phyloP scores from a whole-genome alignment of 30 jellyfish, hydroid and myxozoan species.

The Mastigias papua region DNA sequence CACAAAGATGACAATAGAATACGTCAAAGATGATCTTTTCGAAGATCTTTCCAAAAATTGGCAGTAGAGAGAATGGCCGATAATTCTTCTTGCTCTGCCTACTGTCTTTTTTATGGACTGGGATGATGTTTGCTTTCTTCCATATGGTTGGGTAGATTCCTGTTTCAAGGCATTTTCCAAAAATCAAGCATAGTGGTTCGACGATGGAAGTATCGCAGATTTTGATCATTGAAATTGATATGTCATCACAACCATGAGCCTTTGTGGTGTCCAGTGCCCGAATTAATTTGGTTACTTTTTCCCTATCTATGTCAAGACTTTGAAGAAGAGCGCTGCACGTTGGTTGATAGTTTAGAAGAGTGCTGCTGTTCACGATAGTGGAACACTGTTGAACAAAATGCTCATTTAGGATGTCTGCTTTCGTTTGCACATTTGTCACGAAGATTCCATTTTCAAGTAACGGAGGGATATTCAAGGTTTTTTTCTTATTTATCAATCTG shows the following conservation, averaged over 20 bases:
- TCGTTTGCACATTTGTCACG: slow-evolving; percentile 52
- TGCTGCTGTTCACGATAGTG: slow-evolving; percentile 60
- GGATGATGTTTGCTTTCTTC: slow-evolving; percentile 13
- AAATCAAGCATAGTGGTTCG: slow-evolving; percentile 55
- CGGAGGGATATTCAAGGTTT: slow-evolving; percentile 50
- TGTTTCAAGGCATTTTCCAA: slow-evolving; percentile 60
- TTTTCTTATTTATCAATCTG: slow-evolving; percentile 35
- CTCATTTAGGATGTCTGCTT: slow-evolving; percentile 54
- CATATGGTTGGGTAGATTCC: slow-evolving; percentile 3
- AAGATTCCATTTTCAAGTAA: slow-evolving; percentile 56
- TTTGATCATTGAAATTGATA: slow-evolving; percentile 48
- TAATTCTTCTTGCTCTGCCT: slow-evolving; percentile 17
- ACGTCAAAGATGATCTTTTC: slow-evolving; percentile 40
- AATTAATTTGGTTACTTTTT: slow-evolving; percentile 30
- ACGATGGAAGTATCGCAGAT: slow-evolving; percentile 38
- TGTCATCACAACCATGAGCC: slow-evolving; percentile 77
- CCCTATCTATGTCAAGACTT: slow-evolving; percentile 37
- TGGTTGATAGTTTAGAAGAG: slow-evolving; percentile 39
- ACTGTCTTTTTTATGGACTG: slow-evolving; percentile 18
- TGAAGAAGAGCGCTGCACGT: slow-evolving; percentile 38
- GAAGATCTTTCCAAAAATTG: slow-evolving; percentile 32
- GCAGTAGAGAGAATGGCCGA: slow-evolving; percentile 16
- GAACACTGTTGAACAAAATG: slow-evolving; percentile 66
- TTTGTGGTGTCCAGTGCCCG: slow-evolving; percentile 55
- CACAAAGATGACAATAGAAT: slow-evolving; percentile 40